Evolutionary conservation across 1,140 invertebrate species (phyloP), one percentile per base, ranked within the genome.

Genomic region (Drosophila virilis): DNA sequence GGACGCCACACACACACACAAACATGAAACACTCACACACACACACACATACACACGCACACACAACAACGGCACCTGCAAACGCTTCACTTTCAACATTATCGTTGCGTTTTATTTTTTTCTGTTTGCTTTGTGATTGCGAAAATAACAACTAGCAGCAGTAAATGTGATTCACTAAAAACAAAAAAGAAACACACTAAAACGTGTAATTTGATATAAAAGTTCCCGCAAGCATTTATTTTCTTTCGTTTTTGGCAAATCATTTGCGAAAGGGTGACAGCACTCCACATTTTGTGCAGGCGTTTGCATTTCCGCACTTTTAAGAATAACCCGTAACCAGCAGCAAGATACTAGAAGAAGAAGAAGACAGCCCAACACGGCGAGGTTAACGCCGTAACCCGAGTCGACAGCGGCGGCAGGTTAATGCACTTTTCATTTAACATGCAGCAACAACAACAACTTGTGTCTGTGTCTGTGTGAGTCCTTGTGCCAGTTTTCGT

Each of bases 21-120:
- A 40, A 60, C 2, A 58, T 17, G 13, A 58, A 35, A 37, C 32
- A n/a, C 40, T 48, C 13, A 35, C 48, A 60, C 46, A 17, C 8
- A 28, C 35, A 59, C 37, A 75, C 65, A 40, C 48, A 57, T 40
- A 60, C 2, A 58, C 32, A n/a, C 40, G 40, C 13, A 35, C 48
- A 60, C 46, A 17, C 8, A 28, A 6, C 40, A 57, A n/a, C 40
- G 15, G 68, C 75, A 86, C 83, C 83, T 86, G 84, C 73, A 48
- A 65, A 43, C 73, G 73, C 83, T 86, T 86, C 83, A 86, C 83
- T 86, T 86, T 86, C 83, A 80, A 61, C 79, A 74, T 88, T 86
- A 86, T 86, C 83, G 83, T 82, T 88, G 83, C 83, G 84, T 86
- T 81, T 73, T 73, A 88, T 71, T 84, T 77, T 28, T 80, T 82